A percentile compares a stretch with the other conserved stretches of the same genome.
Evolutionary conservation across 2,113 vertebrate species (phyloP).

Genomic region (Thamnaconus septentrionalis): DNA sequence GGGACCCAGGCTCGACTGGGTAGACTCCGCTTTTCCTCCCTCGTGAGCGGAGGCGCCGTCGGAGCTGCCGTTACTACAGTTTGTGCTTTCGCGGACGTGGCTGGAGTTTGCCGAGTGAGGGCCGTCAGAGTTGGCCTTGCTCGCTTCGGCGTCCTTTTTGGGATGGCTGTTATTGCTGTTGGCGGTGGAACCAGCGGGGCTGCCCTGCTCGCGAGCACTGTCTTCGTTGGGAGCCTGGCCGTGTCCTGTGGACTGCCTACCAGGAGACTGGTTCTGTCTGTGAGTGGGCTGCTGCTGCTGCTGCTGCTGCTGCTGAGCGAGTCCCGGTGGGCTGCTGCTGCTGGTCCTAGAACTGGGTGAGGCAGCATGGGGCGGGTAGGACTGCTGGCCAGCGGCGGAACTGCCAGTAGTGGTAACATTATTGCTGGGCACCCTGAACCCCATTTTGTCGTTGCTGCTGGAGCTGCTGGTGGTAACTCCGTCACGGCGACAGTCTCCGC

Average conservation of each 20-base stretch:
- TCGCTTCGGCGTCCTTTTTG: conserved; percentile 78
- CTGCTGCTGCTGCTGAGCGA: conserved; percentile 65
- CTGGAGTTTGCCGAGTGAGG: conserved; percentile 79
- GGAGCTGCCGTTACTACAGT: conserved; percentile 75
- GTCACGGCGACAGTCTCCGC: conserved; percentile 83
- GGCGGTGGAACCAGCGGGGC: conserved; percentile 40
- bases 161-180: conserved; percentile 30
- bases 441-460: conserved; percentile 78
- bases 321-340: conserved; percentile 81
- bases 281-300: conserved; percentile 55
- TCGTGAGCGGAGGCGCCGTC: conserved; percentile 76
- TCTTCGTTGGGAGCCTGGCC: conserved; percentile 53
- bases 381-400: conserved; percentile 68
- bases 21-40: conserved; percentile 67
- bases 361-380: conserved; percentile 78
- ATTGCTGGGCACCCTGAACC: conserved; percentile 85
- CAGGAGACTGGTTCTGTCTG: conserved; percentile 65
- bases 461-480: conserved; percentile 58
- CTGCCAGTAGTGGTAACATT: conserved; percentile 44
- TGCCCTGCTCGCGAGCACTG: conserved; percentile 47
- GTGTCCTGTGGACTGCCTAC: conserved; percentile 57
- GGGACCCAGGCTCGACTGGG: conserved; percentile 74
- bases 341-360: conserved; percentile 76
- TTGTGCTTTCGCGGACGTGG: conserved; percentile 68
- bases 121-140: conserved; percentile 74